Evolutionary conservation across 2,888 invertebrate genomes (phyloP).

Genomic region (Autographa gamma): DNA sequence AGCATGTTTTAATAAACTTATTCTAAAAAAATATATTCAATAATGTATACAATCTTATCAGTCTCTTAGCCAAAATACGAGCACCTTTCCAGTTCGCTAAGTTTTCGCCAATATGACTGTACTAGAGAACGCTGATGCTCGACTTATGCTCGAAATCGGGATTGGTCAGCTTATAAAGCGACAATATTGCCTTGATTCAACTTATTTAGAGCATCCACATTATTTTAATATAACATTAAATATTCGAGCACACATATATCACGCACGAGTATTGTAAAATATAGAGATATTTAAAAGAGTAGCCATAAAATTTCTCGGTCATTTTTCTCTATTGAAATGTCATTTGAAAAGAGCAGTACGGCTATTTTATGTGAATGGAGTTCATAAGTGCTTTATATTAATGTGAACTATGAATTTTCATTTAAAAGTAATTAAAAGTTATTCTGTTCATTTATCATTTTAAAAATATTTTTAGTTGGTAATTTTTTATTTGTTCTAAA

Average conservation of each 20-base stretch:
- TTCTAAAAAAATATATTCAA: not conserved
- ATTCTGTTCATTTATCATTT: too few species aligned
- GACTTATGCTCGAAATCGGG: not conserved
- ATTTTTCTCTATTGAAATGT: not conserved
- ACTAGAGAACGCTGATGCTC: not conserved
- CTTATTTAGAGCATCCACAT: not conserved
- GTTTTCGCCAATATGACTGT: not conserved
- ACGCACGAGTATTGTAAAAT: constrained; percentile 4
- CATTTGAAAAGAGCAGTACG: not conserved
- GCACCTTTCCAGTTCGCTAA: constrained; percentile 3
- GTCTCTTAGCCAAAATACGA: not conserved
- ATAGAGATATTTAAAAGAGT: constrained; percentile 4
- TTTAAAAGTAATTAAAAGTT: too few species aligned
- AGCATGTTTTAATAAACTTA: not conserved
- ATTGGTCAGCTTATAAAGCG: not conserved
- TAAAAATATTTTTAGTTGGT: too few species aligned
- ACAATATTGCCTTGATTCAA: not conserved
- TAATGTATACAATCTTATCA: not conserved
- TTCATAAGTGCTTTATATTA: not conserved
- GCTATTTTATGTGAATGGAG: constrained; percentile 4
- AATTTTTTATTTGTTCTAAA: too few species aligned
- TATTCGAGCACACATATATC: not conserved
- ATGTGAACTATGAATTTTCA: not conserved
- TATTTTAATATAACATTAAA: too few species aligned
- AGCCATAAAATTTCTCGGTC: constrained; percentile 2